These are phyloP conservation scores for Melanotaenia duboulayi DNA, from an alignment of 2,113 vertebrate genomes.

Conservation along the genomic window DNA sequence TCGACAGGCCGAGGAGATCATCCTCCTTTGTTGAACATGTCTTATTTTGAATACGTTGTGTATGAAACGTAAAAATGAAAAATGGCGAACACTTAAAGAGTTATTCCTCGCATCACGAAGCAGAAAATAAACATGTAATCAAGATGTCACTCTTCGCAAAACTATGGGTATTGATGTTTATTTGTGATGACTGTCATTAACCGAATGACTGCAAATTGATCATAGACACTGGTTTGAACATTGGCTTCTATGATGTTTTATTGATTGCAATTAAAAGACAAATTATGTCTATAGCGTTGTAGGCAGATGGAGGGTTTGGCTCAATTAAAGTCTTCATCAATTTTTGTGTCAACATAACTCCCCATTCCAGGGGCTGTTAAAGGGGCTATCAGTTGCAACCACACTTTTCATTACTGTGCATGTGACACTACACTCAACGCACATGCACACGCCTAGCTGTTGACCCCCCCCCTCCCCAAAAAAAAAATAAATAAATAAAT, in stretches of 20 bases:
- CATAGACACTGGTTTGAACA: not conserved
- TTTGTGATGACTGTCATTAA: slow-evolving; percentile 18
- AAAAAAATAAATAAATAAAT: too few relatives aligned
- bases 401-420: slow-evolving; percentile 30
- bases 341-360: slow-evolving; percentile 32
- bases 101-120: slow-evolving; percentile 1
- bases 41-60: slow-evolving; percentile 33
- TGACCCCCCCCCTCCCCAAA: too few relatives aligned
- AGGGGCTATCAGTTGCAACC: slow-evolving; percentile 18
- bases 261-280: slow-evolving; percentile 39
- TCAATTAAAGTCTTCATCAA: slow-evolving; percentile 45
- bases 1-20: too few relatives aligned
- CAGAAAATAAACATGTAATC: not conserved
- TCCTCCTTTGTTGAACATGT: slow-evolving; percentile 11
- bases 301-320: slow-evolving; percentile 23
- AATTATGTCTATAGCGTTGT: slow-evolving; percentile 21
- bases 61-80: slow-evolving; percentile 48
- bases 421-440: slow-evolving; percentile 14
- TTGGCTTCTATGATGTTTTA: not conserved
- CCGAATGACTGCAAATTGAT: slow-evolving; percentile 5
- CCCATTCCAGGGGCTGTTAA: slow-evolving; percentile 19
- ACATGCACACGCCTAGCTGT: slow-evolving; percentile 14
- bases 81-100: slow-evolving; percentile 22
- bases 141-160: not conserved
- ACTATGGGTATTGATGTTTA: not conserved